A percentile compares a stretch with the other conserved stretches of the same genome.
Conservation (phyloP, 2,888 invertebrate genomes). For the Drosophila eohydei region DNA sequence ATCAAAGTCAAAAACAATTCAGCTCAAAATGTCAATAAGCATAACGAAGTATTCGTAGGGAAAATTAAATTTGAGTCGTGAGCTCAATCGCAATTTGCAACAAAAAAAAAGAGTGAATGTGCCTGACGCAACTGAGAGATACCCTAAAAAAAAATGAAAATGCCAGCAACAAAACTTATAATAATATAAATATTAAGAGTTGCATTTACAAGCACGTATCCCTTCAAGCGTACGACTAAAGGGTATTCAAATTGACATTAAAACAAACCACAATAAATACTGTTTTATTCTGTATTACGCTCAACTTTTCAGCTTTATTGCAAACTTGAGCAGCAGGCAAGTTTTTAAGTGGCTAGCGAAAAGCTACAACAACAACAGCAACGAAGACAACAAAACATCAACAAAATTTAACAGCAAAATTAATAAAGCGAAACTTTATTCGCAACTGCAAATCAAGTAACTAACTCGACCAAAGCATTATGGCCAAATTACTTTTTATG, state of each 20-base stretch:
- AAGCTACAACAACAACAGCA: constrained; percentile 18
- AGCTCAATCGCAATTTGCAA: constrained; percentile 19
- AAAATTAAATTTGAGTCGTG: constrained; percentile 30
- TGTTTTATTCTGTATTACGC: constrained; percentile 29
- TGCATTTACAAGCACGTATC: neutral
- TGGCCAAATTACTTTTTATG: constrained; percentile 80
- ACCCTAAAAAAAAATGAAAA: neutral
- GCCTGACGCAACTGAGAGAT: neutral
- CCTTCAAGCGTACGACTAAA: neutral
- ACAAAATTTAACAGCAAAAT: constrained; percentile 66
- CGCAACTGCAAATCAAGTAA: constrained; percentile 81
- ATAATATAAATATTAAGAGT: neutral
- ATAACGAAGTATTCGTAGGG: constrained; percentile 10
- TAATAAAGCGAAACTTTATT: constrained; percentile 80
- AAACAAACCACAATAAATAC: constrained; percentile 33
- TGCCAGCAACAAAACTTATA: neutral
- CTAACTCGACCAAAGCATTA: constrained; percentile 78
- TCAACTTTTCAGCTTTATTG: constrained; percentile 52
- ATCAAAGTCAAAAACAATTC: constrained; percentile 49
- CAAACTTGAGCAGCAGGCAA: constrained; percentile 42
- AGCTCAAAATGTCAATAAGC: constrained; percentile 20
- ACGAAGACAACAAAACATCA: constrained; percentile 35
- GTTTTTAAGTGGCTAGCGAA: constrained; percentile 65
- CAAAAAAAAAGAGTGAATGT: neutral
- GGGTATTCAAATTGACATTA: constrained; percentile 18